Evolutionary conservation across 2,888 invertebrate genomes (phyloP).

Genomic region (Acanthacorydalis orientalis): DNA sequence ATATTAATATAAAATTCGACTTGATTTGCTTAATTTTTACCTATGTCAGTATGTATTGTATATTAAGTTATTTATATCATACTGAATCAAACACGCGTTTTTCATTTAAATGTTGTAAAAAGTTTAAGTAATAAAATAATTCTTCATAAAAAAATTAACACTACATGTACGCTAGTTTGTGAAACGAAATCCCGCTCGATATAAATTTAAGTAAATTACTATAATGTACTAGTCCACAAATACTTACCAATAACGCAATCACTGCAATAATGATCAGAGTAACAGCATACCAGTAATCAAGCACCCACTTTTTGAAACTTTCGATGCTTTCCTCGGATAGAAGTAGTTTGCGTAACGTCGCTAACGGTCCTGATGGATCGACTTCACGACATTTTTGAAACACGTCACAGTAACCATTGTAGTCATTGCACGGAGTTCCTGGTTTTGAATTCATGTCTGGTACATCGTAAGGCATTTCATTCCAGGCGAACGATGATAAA

Average conservation of each 20-base stretch:
- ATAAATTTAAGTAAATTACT: too few species aligned
- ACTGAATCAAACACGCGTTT: too few species aligned
- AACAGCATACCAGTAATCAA: constrained; percentile 83
- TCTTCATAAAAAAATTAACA: too few species aligned
- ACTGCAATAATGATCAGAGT: constrained; percentile 56
- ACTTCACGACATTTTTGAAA: constrained; percentile 74
- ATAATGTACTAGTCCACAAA: background rate
- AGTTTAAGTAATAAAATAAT: too few species aligned
- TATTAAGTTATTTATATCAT: too few species aligned
- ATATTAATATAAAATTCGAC: too few species aligned
- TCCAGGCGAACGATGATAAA: constrained; percentile 81
- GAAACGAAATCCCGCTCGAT: too few species aligned
- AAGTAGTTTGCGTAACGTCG: constrained; percentile 70
- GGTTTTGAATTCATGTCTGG: constrained; percentile 88
- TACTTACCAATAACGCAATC: constrained; percentile 65
- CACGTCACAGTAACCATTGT: constrained; percentile 68
- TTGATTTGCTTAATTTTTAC: too few species aligned
- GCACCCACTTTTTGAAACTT: constrained; percentile 72
- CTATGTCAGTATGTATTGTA: too few species aligned
- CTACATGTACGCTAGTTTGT: too few species aligned
- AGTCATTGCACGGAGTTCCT: constrained; percentile 86
- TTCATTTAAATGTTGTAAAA: too few species aligned
- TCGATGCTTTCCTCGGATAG: constrained; percentile 82
- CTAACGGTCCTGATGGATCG: constrained; percentile 83
- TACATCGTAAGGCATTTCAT: constrained; percentile 73